Evolutionary conservation across 2,113 vertebrate species (phyloP).

Genomic region (Halcyon senegalensis): DNA sequence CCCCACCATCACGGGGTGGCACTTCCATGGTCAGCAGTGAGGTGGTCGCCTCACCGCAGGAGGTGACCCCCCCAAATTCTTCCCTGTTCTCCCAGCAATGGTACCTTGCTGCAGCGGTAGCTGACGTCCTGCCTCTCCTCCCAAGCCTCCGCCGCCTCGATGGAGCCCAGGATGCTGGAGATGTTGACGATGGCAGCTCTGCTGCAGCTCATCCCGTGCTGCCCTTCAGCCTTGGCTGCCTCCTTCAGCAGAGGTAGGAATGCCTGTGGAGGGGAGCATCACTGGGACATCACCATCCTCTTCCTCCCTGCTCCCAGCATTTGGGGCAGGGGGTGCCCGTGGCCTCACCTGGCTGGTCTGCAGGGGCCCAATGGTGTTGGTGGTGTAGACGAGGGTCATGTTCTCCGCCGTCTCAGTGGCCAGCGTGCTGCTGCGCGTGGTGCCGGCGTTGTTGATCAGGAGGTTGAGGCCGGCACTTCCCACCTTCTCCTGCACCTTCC

Average conservation of each 20-base stretch:
- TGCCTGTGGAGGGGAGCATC: background rate
- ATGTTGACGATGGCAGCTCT: conserved; percentile 52
- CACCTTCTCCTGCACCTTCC: background rate
- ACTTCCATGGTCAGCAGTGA: background rate
- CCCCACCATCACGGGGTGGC: background rate
- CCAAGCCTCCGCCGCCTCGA: background rate
- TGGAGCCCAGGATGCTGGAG: conserved; percentile 59
- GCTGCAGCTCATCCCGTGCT: conserved; percentile 15
- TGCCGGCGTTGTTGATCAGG: background rate
- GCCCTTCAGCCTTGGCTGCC: background rate
- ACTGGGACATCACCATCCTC: background rate
- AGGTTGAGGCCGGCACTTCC: conserved; percentile 19
- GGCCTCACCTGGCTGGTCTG: conserved; percentile 43
- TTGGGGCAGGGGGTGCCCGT: background rate
- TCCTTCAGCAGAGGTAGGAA: conserved; percentile 48
- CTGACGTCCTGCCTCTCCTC: conserved; percentile 36
- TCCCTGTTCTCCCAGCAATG: rapidly evolving
- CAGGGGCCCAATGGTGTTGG: conserved; percentile 57
- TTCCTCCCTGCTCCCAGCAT: rapidly evolving
- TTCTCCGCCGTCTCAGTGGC: background rate
- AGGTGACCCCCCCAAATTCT: background rate
- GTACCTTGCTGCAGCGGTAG: conserved; percentile 65
- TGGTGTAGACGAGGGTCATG: conserved; percentile 30
- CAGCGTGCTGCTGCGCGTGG: background rate
- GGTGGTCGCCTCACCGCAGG: rapidly evolving